Conservation (phyloP, 2,888 invertebrate genomes). For the Bunonema sp. region DNA sequence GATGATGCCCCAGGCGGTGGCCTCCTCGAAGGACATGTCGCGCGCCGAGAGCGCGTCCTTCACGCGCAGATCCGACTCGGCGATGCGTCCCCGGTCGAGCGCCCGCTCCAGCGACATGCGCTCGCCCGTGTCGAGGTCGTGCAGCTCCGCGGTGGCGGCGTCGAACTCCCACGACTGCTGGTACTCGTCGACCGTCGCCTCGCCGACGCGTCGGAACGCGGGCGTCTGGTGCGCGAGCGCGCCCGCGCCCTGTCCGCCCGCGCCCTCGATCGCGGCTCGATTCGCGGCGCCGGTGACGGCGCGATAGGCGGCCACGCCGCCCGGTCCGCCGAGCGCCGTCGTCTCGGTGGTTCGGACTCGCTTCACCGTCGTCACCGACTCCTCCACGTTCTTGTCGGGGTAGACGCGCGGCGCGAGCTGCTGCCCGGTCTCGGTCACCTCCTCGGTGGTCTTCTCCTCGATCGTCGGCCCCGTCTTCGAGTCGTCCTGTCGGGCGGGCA, state of each 20-base stretch:
- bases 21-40: conserved; percentile 47
- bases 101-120: conserved; percentile 60
- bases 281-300: conserved; percentile 53
- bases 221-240: conserved; percentile 64
- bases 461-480: conserved; percentile 37
- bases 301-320: conserved; percentile 34
- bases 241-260: conserved; percentile 66
- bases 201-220: conserved; percentile 41
- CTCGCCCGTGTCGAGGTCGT: conserved; percentile 55
- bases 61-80: conserved; percentile 53
- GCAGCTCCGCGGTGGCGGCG: conserved; percentile 65
- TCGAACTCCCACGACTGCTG: conserved; percentile 51
- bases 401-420: conserved; percentile 40
- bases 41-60: conserved; percentile 63
- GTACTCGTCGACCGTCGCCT: conserved; percentile 35
- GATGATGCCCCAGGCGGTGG: conserved; percentile 47
- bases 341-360: conserved; percentile 41
- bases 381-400: conserved; percentile 40
- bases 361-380: conserved; percentile 43
- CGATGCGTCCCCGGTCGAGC: conserved; percentile 45
- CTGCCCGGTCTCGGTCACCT: conserved; percentile 43
- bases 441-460: conserved; percentile 42
- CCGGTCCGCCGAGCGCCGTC: conserved; percentile 34
- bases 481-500: conserved; percentile 30
- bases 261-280: conserved; percentile 69